A percentile compares a stretch with the other conserved stretches of the same genome.
phyloP scores from a whole-genome alignment of 2,888 invertebrate genomes.

The Luperina testacea region DNA sequence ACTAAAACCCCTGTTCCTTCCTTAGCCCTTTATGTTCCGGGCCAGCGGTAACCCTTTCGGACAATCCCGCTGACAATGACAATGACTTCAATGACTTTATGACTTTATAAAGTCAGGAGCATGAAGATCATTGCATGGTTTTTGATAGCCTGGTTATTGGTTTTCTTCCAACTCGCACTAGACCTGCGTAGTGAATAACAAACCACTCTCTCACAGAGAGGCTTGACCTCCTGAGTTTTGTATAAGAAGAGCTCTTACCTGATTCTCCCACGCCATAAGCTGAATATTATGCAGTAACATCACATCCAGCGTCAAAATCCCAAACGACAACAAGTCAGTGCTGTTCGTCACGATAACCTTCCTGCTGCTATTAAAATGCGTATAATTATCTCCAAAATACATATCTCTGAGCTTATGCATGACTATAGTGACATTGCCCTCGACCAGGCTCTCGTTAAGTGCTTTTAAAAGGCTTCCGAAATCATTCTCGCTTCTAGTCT shows the following conservation, averaged over 20 bases:
- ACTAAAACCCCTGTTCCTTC: no score
- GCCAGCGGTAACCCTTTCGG: no score
- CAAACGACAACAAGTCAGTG: slow-evolving; percentile 89
- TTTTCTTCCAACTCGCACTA: no score
- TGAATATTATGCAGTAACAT: slow-evolving; percentile 90
- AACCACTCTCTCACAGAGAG: no score
- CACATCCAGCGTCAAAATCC: slow-evolving; percentile 89
- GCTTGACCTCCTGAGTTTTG: no score
- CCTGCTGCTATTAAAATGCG: slow-evolving; percentile 72
- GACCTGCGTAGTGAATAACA: no score
- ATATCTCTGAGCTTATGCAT: slow-evolving; percentile 88
- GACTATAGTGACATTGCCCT: slow-evolving; percentile 87
- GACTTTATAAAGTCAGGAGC: no score
- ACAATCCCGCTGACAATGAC: no score
- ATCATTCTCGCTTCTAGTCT: slow-evolving; percentile 70
- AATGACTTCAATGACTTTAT: no score
- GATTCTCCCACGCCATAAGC: slow-evolving; percentile 89
- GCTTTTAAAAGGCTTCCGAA: slow-evolving; percentile 85
- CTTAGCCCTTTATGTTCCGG: no score
- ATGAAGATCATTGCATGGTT: no score
- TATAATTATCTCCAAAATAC: slow-evolving; percentile 86
- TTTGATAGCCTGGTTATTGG: no score
- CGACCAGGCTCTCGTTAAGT: slow-evolving; percentile 87
- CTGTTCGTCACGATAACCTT: slow-evolving; percentile 84
- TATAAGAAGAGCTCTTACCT: slow-evolving; percentile 71